phyloP scores from a whole-genome alignment of 2,888 invertebrate species.

The Copidosoma aretas region DNA sequence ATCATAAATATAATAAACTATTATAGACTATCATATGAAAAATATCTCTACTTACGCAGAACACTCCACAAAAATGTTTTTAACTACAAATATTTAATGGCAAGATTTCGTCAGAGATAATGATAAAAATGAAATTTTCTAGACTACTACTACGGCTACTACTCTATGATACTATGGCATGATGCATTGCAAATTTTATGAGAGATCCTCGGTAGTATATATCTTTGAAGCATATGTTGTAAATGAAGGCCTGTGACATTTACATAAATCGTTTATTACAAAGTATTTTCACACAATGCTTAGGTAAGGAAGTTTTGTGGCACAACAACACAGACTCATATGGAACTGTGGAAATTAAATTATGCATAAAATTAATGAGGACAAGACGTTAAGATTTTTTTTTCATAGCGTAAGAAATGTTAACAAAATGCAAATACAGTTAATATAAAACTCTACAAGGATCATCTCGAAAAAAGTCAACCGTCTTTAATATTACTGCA shows the following conservation, averaged over 20 bases:
- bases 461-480: slow-evolving; percentile 27
- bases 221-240: slow-evolving; percentile 15
- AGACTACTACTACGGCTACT: slow-evolving; percentile 31
- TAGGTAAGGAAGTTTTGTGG: slow-evolving; percentile 48
- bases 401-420: slow-evolving; percentile 13
- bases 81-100: slow-evolving; percentile 37
- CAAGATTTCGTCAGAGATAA: slow-evolving; percentile 37
- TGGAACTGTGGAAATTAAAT: slow-evolving; percentile 38
- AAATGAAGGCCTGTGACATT: slow-evolving; percentile 42
- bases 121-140: slow-evolving; percentile 34
- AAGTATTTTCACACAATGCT: slow-evolving; percentile 45
- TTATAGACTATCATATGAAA: slow-evolving; percentile 31
- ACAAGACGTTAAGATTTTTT: slow-evolving; percentile 11
- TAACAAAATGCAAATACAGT: slow-evolving; percentile 23
- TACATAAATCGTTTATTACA: slow-evolving; percentile 49
- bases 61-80: slow-evolving; percentile 33
- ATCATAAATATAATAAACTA: slow-evolving; percentile 27
- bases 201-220: slow-evolving; percentile 32
- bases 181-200: slow-evolving; percentile 36
- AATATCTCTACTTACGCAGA: slow-evolving; percentile 29
- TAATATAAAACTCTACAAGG: slow-evolving; percentile 30
- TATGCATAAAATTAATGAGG: slow-evolving; percentile 33
- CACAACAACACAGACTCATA: slow-evolving; percentile 45
- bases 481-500: slow-evolving; percentile 6
- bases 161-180: slow-evolving; percentile 37